Evolutionary conservation across 2,888 invertebrate species (phyloP), one percentile per base, ranked within the genome.

Genomic region (Polylopha cassiicola): DNA sequence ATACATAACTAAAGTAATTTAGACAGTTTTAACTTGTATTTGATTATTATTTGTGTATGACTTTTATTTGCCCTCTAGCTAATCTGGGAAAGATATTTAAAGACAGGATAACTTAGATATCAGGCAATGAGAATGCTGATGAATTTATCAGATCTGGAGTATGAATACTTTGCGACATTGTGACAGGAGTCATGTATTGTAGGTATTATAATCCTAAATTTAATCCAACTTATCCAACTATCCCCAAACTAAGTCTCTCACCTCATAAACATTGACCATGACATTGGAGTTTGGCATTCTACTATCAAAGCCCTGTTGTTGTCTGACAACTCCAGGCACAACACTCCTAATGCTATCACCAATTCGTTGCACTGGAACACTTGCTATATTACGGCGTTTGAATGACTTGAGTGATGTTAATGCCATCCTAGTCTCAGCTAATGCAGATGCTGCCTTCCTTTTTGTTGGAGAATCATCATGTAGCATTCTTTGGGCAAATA

Each of bases 391-490:
- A 16, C 84, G 69, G 16, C 90, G 87, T 44, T 90, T 91, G 48
- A 90, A 90, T 0, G 92, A 89, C 52, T 88, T 89, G 26, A 95
- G 73, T 2, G 91, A 91, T 36, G 92, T 93, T 39, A 96, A 80
- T 4, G 93, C 94, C 62, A 90, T 87, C 39, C 96, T 87, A 34
- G 93, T 91, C 58, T 92, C 92, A 11, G 88, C 86, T 29, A 93
- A 69, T 15, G 89, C 87, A 24, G 87, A 84, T 30, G 88, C 88
- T 44, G 88, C 88, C 47, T 86, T 86, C 30, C 87, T 78, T 61
- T 86, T 87, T 3, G 87, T 87, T 1, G 87, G 86, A 27, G 80
- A 82, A 48, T 89, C 89, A 53, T 91, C 91, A 61, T 88, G 90
- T 32, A 91, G 75, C 78, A 90, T 88, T 72, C 90, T 84, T 64